Base-by-base conservation (phyloP, 2,113 vertebrate genomes). In the Hippocampus barbouri region DNA sequence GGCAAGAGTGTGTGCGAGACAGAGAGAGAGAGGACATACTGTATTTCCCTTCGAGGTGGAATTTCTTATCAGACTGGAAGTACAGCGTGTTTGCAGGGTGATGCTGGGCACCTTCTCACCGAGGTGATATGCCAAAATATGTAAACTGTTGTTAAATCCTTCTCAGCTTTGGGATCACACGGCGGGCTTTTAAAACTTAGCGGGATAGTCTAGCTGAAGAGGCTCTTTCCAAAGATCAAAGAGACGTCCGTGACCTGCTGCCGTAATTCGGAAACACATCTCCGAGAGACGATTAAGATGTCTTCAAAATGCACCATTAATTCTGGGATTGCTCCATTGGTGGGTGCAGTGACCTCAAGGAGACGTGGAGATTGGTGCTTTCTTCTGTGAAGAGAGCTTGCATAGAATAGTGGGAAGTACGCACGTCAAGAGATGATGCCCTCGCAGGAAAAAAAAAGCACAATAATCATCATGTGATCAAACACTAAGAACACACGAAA, bases 31-130 rank as follows among this genome's bases (percentile, higher is more conserved):
- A 12, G 25, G 21, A 54, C 47, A 68, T 68, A 73, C 69, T 72
- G 70, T 51, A 41, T 62, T 73, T 45, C n/a, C 67, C 74, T 54
- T 12, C 8, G 71, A 72, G 70, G 69, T 69, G 71, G 79, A 85
- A 83, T 87, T 81, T 70, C 70, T 81, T 74, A 70, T 75, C 66
- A 61, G 34, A 77, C 68, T 72, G 27, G 34, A 45, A 54, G 62
- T 40, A 66, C 56, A 66, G 68, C 66, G 43, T 1, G 15, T 86
- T 66, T 74, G 40, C 66, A 76, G 51, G 67, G 56, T 56, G 69
- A 70, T 51, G 16, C 5, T 20, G n/a, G 21, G 21, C 45, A 56
- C 49, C 18, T 60, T 64, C 68, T 64, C 49, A 66, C 23, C 1
- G 40, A 30, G 45, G 7, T 27, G 43, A 27, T 66, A 49, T 47